phyloP scores from a whole-genome alignment of 2,888 invertebrate genomes.

The Brenthis hecate region DNA sequence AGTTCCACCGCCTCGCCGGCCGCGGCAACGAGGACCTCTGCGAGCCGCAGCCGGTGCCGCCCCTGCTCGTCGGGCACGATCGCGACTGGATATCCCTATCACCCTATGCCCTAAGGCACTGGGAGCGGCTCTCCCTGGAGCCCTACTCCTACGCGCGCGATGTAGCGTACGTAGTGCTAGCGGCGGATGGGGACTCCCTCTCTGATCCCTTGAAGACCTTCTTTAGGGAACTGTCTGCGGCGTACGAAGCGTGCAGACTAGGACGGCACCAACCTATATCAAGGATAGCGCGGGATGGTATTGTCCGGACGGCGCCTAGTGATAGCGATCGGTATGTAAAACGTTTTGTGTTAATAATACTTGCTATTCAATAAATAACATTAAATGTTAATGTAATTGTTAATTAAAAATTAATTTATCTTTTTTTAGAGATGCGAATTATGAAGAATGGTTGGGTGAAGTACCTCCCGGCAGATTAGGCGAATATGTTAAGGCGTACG shows the following conservation, averaged over 20 bases:
- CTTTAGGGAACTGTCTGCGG: slow-evolving; percentile 95
- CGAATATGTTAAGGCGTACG: slow-evolving; percentile 93
- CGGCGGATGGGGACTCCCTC: slow-evolving; percentile 95
- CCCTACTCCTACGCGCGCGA: slow-evolving; percentile 98
- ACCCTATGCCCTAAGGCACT: slow-evolving; percentile 96
- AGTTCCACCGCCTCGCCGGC: slow-evolving; percentile 97
- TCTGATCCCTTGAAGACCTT: slow-evolving; percentile 90
- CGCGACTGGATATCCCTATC: slow-evolving; percentile 97
- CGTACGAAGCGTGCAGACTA: slow-evolving; percentile 96
- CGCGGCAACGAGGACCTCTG: slow-evolving; percentile 97
- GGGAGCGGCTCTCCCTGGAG: slow-evolving; percentile 98
- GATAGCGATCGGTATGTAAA: slow-evolving; percentile 47
- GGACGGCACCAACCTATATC: slow-evolving; percentile 96
- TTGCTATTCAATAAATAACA: slow-evolving; percentile 25
- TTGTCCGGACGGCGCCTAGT: slow-evolving; percentile 86
- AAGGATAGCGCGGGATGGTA: slow-evolving; percentile 91
- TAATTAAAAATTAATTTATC: neutral
- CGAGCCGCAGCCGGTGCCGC: slow-evolving; percentile 98
- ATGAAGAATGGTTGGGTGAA: slow-evolving; percentile 95
- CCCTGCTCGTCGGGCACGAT: slow-evolving; percentile 96
- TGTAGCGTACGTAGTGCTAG: slow-evolving; percentile 96
- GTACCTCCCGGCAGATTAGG: slow-evolving; percentile 91
- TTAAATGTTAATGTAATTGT: neutral
- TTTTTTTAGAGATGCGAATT: slow-evolving; percentile 70
- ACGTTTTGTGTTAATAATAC: neutral